Conservation (phyloP, 2,888 invertebrate species). For the Cantharis rufa region DNA sequence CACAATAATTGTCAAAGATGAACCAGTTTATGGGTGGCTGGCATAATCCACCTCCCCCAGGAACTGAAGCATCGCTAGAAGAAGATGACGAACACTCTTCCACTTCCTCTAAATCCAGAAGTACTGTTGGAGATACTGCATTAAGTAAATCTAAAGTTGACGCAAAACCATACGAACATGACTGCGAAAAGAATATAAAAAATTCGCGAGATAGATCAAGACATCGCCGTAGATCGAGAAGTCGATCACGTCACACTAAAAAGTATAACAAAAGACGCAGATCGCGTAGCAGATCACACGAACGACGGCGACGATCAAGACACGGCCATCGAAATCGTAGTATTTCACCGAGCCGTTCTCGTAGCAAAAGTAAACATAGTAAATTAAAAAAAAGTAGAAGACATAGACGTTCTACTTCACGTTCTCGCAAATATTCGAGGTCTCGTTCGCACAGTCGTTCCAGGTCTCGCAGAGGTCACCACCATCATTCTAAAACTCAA, state of each 20-base stretch:
- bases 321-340: constrained; percentile 24
- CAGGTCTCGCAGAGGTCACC: constrained; percentile 27
- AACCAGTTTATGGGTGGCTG: constrained; percentile 44
- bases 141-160: constrained; percentile 35
- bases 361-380: constrained; percentile 25
- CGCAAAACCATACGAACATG: constrained; percentile 48
- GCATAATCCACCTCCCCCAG: constrained; percentile 54
- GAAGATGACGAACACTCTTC: constrained; percentile 33
- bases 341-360: constrained; percentile 25
- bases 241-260: constrained; percentile 35
- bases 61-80: constrained; percentile 47
- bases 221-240: constrained; percentile 28
- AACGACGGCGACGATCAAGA: constrained; percentile 35
- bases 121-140: constrained; percentile 6
- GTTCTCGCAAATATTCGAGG: constrained; percentile 32
- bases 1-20: constrained; percentile 44
- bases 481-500: constrained; percentile 16
- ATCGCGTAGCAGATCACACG: constrained; percentile 35
- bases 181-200: constrained; percentile 39
- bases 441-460: constrained; percentile 20
- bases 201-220: constrained; percentile 20
- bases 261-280: constrained; percentile 33
- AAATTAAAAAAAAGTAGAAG: constrained; percentile 7
- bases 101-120: constrained; percentile 26
- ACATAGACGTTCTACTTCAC: constrained; percentile 21